A percentile compares a stretch with the other conserved stretches of the same genome.
These are phyloP conservation scores for Bolinopsis microptera DNA, from an alignment of 37 sponge, comb jelly and placozoan genomes.

Conservation along the genomic window DNA sequence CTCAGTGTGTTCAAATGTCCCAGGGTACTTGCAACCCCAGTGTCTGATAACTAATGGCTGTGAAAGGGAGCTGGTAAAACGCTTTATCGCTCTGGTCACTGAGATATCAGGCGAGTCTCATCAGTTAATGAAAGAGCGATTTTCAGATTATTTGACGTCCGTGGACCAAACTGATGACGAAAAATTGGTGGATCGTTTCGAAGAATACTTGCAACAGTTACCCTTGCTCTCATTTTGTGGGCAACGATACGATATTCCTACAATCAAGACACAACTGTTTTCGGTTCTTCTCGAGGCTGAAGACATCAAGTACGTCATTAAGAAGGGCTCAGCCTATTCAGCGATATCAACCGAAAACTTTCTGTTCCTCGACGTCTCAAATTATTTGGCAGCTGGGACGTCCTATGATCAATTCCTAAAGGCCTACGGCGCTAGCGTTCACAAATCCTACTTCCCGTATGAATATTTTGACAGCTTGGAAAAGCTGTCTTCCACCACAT, in stretches of 20 bases:
- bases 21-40: background rate
- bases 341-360: background rate
- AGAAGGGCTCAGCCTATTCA: background rate
- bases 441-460: conserved; percentile 6
- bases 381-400: background rate
- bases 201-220: background rate
- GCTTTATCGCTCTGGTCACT: background rate
- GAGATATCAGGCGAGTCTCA: background rate
- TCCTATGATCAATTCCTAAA: background rate
- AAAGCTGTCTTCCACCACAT: background rate
- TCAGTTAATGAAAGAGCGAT: background rate
- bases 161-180: background rate
- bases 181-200: background rate
- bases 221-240: background rate
- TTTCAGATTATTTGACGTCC: background rate
- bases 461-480: background rate
- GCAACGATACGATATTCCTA: background rate
- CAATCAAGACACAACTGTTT: background rate
- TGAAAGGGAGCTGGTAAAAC: background rate
- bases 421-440: background rate
- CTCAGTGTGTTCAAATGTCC: background rate
- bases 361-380: background rate
- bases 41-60: background rate
- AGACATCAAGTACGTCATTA: background rate
- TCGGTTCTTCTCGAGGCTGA: background rate